These are phyloP conservation scores for Scomber japonicus DNA, from an alignment of 2,113 vertebrate genomes.

Conservation along the genomic window DNA sequence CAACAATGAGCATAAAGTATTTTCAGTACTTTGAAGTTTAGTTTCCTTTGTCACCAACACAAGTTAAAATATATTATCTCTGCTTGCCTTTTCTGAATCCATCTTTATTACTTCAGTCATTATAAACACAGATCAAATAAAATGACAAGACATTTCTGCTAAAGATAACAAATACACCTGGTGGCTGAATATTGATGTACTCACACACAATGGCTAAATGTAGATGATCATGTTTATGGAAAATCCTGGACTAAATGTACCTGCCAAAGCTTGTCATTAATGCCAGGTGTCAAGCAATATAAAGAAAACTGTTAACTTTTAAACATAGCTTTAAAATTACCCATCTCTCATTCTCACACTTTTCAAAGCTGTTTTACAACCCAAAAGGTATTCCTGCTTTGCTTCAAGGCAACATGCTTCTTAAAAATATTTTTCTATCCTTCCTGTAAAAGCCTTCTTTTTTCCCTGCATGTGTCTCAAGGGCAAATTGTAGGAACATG, in stretches of 20 bases:
- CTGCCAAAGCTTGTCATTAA: constrained; percentile 48
- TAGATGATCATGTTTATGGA: constrained; percentile 20
- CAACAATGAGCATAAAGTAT: not conserved
- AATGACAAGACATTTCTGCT: constrained; percentile 2
- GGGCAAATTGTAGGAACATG: constrained; percentile 5
- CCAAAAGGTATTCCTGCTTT: constrained; percentile 33
- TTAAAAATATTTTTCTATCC: constrained; percentile 35
- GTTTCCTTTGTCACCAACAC: not conserved
- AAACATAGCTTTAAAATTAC: constrained; percentile 58
- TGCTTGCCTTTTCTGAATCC: not conserved
- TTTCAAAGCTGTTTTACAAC: constrained; percentile 61
- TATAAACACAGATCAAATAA: not conserved
- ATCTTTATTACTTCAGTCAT: not conserved
- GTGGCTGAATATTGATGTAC: not conserved
- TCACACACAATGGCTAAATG: not conserved
- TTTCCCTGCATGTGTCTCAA: not conserved
- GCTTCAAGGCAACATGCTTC: constrained; percentile 51
- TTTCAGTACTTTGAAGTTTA: not conserved
- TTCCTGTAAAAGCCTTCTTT: constrained; percentile 45
- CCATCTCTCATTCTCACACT: constrained; percentile 37
- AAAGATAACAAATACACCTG: constrained; percentile 3
- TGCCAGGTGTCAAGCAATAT: constrained; percentile 64
- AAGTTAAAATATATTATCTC: not conserved
- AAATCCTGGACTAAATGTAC: constrained; percentile 34
- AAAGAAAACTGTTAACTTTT: constrained; percentile 59